phyloP scores from a whole-genome alignment of 2,797 vertebrate species.

The Sparus aurata region DNA sequence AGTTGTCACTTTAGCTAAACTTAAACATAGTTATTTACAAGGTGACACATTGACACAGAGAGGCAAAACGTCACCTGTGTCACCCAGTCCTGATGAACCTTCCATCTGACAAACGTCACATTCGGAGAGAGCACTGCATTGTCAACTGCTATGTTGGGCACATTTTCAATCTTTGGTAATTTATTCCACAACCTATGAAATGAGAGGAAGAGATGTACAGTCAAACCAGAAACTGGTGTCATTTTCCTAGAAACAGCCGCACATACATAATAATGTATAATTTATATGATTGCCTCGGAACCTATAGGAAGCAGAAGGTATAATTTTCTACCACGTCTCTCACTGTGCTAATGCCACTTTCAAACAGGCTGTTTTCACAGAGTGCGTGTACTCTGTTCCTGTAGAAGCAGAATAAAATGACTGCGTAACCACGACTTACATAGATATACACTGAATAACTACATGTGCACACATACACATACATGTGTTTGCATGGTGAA shows the following conservation, averaged over 20 bases:
- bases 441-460: not conserved
- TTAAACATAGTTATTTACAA: not conserved
- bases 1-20: not conserved
- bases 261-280: not conserved
- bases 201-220: slow-evolving; percentile 11
- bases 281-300: slow-evolving; percentile 19
- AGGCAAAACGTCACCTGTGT: slow-evolving; percentile 73
- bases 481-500: not conserved
- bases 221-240: slow-evolving; percentile 8
- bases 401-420: not conserved
- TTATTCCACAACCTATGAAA: slow-evolving; percentile 88
- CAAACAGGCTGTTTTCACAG: not conserved
- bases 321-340: slow-evolving; percentile 34
- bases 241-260: not conserved
- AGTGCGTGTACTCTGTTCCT: not conserved
- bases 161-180: slow-evolving; percentile 82
- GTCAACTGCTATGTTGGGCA: slow-evolving; percentile 83
- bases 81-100: slow-evolving; percentile 86
- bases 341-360: not conserved
- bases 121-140: slow-evolving; percentile 76
- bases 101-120: slow-evolving; percentile 85
- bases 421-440: not conserved
- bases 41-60: not conserved
- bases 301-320: slow-evolving; percentile 15
- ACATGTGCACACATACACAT: not conserved